These are phyloP conservation scores for Drosophila melanica DNA, from an alignment of 1,140 invertebrate species.

Conservation along the genomic window DNA sequence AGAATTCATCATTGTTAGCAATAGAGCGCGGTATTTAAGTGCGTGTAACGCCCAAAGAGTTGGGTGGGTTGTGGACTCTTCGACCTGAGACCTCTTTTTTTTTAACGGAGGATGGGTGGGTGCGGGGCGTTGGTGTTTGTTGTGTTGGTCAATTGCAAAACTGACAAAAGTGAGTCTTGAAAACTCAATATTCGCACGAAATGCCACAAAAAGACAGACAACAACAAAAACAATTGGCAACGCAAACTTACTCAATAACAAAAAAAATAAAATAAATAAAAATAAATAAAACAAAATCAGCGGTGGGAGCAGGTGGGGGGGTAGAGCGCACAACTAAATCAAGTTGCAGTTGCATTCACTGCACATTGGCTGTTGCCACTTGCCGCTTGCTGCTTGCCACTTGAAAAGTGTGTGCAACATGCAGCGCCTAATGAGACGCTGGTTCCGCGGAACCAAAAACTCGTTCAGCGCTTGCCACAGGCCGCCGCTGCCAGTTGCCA, in stretches of 20 bases:
- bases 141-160: not conserved
- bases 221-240: constrained; percentile 60
- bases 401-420: constrained; percentile 66
- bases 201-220: constrained; percentile 56
- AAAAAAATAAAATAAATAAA: constrained; percentile 6
- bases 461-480: constrained; percentile 51
- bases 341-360: constrained; percentile 31
- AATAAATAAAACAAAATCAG: not conserved
- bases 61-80: not conserved
- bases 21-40: constrained; percentile 4
- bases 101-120: too few relatives aligned
- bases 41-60: not conserved
- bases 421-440: constrained; percentile 5
- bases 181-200: constrained; percentile 54
- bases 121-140: too few relatives aligned
- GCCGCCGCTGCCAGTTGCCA: too few relatives aligned
- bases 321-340: constrained; percentile 36
- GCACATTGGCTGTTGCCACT: constrained; percentile 59
- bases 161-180: constrained; percentile 8
- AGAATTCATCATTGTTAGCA: constrained; percentile 8
- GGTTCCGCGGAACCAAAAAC: constrained; percentile 37
- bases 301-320: not conserved
- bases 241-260: constrained; percentile 35
- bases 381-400: constrained; percentile 51
- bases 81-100: not conserved